phyloP scores from a whole-genome alignment of 2,888 invertebrate species.

The Caenorhabditis sp. region DNA sequence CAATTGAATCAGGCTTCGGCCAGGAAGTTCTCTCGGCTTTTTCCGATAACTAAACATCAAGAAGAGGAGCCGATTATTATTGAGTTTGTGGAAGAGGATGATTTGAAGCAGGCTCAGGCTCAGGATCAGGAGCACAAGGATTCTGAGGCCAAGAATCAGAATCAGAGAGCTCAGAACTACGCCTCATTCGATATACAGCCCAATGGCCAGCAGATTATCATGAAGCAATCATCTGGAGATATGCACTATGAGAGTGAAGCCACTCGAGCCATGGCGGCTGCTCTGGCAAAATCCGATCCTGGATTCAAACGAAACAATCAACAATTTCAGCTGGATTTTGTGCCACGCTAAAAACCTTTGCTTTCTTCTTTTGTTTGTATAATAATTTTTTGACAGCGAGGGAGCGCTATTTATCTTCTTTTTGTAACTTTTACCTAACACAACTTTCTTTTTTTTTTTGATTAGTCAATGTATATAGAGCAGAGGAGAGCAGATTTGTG shows the following conservation, averaged over 20 bases:
- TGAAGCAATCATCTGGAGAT: not conserved
- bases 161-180: conserved; percentile 7
- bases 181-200: conserved; percentile 23
- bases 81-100: conserved; percentile 17
- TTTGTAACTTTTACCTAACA: not conserved
- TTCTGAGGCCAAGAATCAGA: no score
- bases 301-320: conserved; percentile 17
- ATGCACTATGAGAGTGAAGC: conserved; percentile 23
- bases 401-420: conserved; percentile 8
- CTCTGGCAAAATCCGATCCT: conserved; percentile 22
- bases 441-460: no score
- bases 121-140: conserved; percentile 2
- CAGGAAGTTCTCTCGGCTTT: not conserved
- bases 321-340: conserved; percentile 29
- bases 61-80: conserved; percentile 15
- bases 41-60: not conserved
- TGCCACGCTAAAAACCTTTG: not conserved
- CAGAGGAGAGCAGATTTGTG: conserved; percentile 8
- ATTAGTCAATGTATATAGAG: not conserved
- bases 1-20: conserved; percentile 33
- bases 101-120: conserved; percentile 3
- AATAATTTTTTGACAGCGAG: not conserved
- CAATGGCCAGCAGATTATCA: conserved; percentile 1
- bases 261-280: conserved; percentile 35
- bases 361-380: not conserved